Conservation (phyloP, 1,140 invertebrate genomes). For the Globodera ellingtonae region DNA sequence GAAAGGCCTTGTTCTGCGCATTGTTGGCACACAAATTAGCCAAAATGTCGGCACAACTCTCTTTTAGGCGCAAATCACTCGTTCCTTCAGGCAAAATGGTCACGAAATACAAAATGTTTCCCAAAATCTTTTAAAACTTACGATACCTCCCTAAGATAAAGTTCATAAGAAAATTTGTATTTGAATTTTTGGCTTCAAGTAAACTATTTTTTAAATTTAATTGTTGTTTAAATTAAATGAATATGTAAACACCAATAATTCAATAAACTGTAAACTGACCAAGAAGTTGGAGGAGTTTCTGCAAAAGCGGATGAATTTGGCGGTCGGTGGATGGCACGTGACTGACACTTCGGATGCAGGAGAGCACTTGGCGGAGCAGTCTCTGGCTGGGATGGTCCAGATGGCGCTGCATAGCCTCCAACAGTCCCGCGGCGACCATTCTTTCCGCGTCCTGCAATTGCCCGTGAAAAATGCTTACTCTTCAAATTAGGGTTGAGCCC, state of each 20-base stretch:
- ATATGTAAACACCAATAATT: no score
- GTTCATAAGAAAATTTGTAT: no score
- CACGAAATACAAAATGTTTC: not conserved
- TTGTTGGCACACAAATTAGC: slow-evolving; percentile 51
- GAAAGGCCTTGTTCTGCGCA: slow-evolving; percentile 42
- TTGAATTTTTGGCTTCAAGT: no score
- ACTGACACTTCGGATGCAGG: slow-evolving; percentile 39
- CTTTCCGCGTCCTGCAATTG: slow-evolving; percentile 41
- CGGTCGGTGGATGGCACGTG: slow-evolving; percentile 33
- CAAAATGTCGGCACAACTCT: slow-evolving; percentile 44
- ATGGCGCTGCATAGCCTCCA: slow-evolving; percentile 49
- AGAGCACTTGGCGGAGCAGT: slow-evolving; percentile 37
- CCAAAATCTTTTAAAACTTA: no score
- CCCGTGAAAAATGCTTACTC: slow-evolving; percentile 25
- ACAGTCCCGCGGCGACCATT: slow-evolving; percentile 41
- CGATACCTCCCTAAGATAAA: no score
- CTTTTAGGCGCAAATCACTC: slow-evolving; percentile 36
- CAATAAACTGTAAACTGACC: slow-evolving; percentile 13
- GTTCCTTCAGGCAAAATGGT: slow-evolving; percentile 38
- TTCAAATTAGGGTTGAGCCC: not conserved
- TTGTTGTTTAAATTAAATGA: no score
- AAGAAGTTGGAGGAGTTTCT: slow-evolving; percentile 43
- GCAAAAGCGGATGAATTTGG: slow-evolving; percentile 28
- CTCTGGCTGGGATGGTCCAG: slow-evolving; percentile 49
- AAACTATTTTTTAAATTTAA: no score